Conservation (phyloP, 1,140 invertebrate genomes). For the Acromyrmex echinatior region DNA sequence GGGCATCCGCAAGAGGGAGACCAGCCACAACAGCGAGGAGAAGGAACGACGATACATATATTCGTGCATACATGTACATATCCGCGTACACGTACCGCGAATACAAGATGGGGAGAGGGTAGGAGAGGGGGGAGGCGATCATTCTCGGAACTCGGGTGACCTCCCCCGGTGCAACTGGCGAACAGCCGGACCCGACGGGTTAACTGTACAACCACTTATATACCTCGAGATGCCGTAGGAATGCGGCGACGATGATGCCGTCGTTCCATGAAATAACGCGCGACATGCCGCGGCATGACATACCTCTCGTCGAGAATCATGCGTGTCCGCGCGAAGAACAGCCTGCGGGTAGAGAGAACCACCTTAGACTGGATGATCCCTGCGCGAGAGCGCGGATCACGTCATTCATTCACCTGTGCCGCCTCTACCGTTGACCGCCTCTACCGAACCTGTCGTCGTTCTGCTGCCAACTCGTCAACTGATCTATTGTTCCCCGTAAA, state of each 20-base stretch:
- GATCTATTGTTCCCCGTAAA: conserved; percentile 75
- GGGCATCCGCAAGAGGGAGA: conserved; percentile 20
- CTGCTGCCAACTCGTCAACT: conserved; percentile 12
- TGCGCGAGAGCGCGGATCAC: conserved; percentile 63
- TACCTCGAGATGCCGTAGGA: conserved; percentile 78
- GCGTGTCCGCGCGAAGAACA: conserved; percentile 39
- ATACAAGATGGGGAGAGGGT: conserved; percentile 47
- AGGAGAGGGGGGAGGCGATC: conserved; percentile 58
- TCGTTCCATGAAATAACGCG: conserved; percentile 77
- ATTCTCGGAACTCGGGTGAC: conserved; percentile 81
- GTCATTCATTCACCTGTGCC: conserved; percentile 81
- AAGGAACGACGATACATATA: conserved; percentile 27
- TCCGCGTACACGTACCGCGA: not conserved
- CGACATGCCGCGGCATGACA: conserved; percentile 70
- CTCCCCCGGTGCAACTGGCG: conserved; percentile 78
- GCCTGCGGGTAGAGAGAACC: conserved; percentile 22
- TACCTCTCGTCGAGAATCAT: conserved; percentile 59
- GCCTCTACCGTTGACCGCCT: conserved; percentile 47
- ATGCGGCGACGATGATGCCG: conserved; percentile 74
- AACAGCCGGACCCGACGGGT: conserved; percentile 76
- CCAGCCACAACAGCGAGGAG: not conserved
- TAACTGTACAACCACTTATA: conserved; percentile 83
- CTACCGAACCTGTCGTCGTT: conserved; percentile 23
- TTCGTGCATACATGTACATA: not conserved
- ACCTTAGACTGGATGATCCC: conserved; percentile 29